Conservation (phyloP, 2,113 vertebrate species). For the Hiodon alosoides region DNA sequence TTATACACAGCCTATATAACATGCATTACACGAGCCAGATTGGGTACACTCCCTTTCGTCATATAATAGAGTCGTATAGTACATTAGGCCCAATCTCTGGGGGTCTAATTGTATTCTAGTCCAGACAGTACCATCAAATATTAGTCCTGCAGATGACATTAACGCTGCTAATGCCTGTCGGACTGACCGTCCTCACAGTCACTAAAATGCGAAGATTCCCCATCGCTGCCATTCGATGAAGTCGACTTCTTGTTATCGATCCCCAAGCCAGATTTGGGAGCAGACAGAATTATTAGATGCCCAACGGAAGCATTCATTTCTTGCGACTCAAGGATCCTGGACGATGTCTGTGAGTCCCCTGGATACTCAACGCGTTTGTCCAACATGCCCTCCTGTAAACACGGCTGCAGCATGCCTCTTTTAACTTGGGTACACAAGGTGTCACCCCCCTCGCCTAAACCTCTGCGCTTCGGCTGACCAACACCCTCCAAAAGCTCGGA, state of each 20-base stretch:
- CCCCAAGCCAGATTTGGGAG: slow-evolving; percentile 43
- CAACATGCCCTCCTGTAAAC: slow-evolving; percentile 21
- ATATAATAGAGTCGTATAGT: neutral
- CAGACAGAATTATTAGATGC: slow-evolving; percentile 54
- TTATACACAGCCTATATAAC: slow-evolving; percentile 21
- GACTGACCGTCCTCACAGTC: slow-evolving; percentile 57
- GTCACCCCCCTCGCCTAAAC: slow-evolving; percentile 24
- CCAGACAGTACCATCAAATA: neutral
- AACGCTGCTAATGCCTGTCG: slow-evolving; percentile 40
- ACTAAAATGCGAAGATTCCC: slow-evolving; percentile 63
- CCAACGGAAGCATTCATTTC: slow-evolving; percentile 38
- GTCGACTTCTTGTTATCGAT: slow-evolving; percentile 33
- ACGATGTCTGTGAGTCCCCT: slow-evolving; percentile 17
- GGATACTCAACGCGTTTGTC: slow-evolving; percentile 27
- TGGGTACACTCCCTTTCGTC: too few species aligned
- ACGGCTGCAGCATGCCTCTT: slow-evolving; percentile 42
- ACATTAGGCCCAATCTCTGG: neutral
- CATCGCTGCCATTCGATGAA: slow-evolving; percentile 59
- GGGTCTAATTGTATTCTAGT: neutral
- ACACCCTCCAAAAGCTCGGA: slow-evolving; percentile 63
- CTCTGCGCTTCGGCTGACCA: slow-evolving; percentile 47
- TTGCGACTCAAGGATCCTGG: slow-evolving; percentile 30
- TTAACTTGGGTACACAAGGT: slow-evolving; percentile 32
- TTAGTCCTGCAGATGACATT: neutral
- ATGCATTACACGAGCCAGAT: too few species aligned